Percentiles rank a stretch among this genome's conserved stretches.
phyloP scores from a whole-genome alignment of 2,797 vertebrate genomes.

The Valencia hispanica region DNA sequence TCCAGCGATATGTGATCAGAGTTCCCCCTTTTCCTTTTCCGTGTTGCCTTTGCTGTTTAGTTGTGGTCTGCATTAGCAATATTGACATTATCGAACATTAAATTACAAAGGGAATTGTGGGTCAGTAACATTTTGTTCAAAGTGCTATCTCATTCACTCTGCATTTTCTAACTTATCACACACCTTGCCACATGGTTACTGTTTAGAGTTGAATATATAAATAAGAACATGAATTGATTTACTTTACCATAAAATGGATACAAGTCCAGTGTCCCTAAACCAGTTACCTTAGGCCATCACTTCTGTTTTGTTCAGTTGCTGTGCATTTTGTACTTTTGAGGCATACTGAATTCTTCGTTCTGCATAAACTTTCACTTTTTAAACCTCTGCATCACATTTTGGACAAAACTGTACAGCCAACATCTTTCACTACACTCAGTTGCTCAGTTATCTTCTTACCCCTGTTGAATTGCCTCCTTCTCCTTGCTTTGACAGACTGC shows the following conservation, averaged over 20 bases:
- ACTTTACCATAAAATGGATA: background rate
- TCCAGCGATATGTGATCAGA: background rate
- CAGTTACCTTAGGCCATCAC: background rate
- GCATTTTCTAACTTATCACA: background rate
- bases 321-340: background rate
- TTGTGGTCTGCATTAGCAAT: background rate
- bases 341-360: background rate
- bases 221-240: background rate
- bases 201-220: background rate
- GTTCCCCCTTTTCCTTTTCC: background rate
- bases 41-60: background rate
- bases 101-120: background rate
- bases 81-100: background rate
- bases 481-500: conserved; percentile 20
- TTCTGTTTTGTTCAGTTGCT: background rate
- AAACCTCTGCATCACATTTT: background rate
- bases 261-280: background rate
- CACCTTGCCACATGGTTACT: background rate
- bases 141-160: background rate
- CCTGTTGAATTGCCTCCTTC: background rate
- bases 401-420: background rate
- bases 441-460: background rate
- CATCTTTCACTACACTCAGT: background rate
- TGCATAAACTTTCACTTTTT: background rate
- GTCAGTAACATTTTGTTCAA: background rate